These are phyloP conservation scores for Epizoanthus stellaris DNA, from an alignment of 92 coral and sea anemone species.

Conservation along the genomic window DNA sequence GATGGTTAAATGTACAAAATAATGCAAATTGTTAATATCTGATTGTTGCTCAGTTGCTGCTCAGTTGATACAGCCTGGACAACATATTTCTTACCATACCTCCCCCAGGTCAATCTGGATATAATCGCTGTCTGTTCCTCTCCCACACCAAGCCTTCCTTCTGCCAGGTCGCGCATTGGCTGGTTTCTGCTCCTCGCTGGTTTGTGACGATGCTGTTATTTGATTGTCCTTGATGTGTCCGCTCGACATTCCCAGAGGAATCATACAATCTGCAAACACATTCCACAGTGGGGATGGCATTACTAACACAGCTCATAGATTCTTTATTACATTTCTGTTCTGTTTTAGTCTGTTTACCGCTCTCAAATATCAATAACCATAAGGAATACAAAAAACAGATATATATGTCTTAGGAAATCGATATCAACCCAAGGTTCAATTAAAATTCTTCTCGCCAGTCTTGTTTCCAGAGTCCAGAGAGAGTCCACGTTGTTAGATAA, in stretches of 20 bases:
- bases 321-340: too few species aligned
- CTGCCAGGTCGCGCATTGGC: conserved; percentile 54
- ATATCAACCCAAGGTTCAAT: too few species aligned
- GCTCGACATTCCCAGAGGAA: conserved; percentile 57
- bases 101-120: conserved; percentile 4
- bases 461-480: too few species aligned
- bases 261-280: conserved; percentile 47
- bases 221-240: conserved; percentile 32
- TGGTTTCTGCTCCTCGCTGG: conserved; percentile 43
- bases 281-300: too few species aligned
- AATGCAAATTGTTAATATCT: background rate
- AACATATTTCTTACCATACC: background rate
- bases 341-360: too few species aligned
- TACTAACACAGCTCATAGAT: too few species aligned
- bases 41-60: too few species aligned
- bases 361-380: too few species aligned
- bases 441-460: too few species aligned
- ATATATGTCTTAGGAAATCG: too few species aligned
- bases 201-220: conserved; percentile 54
- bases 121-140: background rate
- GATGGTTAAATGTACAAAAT: background rate
- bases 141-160: conserved; percentile 64
- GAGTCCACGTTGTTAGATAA: too few species aligned
- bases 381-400: too few species aligned
- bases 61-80: background rate